These are phyloP conservation scores for Alauda arvensis DNA, from an alignment of 2,797 vertebrate genomes.

Conservation along the genomic window DNA sequence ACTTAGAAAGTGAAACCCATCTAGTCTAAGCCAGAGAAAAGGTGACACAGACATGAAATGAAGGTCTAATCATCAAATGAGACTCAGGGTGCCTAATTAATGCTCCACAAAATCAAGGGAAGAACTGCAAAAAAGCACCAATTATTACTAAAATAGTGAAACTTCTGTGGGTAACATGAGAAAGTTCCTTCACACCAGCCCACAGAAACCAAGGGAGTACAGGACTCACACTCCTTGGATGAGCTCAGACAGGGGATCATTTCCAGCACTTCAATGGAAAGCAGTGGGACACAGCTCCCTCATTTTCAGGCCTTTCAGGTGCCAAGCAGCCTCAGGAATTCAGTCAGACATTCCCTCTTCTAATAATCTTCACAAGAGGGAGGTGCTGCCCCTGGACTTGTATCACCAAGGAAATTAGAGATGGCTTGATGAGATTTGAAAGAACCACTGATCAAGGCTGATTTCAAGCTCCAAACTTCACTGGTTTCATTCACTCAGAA, in stretches of 20 bases:
- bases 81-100: not conserved
- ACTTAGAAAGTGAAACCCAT: not conserved
- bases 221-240: not conserved
- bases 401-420: not conserved
- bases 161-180: not conserved
- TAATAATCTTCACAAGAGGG: not conserved
- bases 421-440: not conserved
- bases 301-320: not conserved
- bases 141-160: not conserved
- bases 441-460: not conserved
- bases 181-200: not conserved
- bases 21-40: not conserved
- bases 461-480: not conserved
- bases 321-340: not conserved
- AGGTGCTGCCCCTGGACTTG: not conserved
- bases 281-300: not conserved
- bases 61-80: not conserved
- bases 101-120: not conserved
- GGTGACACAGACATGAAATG: not conserved
- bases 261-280: not conserved
- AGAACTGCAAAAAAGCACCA: accelerated
- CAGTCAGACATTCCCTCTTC: not conserved
- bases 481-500: not conserved
- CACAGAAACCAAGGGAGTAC: not conserved
- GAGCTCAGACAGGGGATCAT: not conserved